Evolutionary conservation across 2,113 vertebrate species (phyloP).

Genomic region (Microtus oregoni): DNA sequence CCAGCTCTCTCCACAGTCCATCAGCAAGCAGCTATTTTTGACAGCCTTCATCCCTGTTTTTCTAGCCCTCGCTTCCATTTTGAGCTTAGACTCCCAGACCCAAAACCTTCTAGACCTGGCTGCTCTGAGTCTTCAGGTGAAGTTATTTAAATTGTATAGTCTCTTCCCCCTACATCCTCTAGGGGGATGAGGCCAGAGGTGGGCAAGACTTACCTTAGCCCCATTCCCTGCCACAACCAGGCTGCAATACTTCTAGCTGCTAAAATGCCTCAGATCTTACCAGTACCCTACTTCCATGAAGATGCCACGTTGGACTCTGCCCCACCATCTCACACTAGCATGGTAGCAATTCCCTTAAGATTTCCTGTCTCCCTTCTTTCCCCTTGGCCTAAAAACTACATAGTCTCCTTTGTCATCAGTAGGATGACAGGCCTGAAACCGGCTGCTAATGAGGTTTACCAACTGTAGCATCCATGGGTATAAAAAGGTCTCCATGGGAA

Average conservation of each 20-base stretch:
- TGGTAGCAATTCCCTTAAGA: neutral
- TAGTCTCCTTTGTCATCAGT: neutral
- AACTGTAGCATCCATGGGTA: neutral
- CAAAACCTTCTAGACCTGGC: neutral
- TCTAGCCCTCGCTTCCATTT: neutral
- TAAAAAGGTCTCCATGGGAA: neutral
- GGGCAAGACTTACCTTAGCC: rapidly evolving
- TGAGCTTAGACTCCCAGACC: neutral
- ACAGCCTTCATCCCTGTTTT: neutral
- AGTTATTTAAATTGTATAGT: neutral
- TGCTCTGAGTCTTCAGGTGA: neutral
- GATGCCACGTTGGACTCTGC: neutral
- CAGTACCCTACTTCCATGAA: neutral
- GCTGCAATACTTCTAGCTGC: neutral
- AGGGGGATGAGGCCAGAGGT: neutral
- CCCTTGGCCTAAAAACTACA: neutral
- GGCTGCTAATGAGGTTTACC: neutral
- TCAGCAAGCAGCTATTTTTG: neutral
- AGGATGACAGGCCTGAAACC: neutral
- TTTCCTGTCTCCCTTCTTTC: neutral
- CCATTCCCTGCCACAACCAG: neutral
- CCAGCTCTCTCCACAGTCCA: neutral
- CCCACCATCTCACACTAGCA: neutral
- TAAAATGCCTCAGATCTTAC: neutral
- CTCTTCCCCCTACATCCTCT: neutral